phyloP scores from a whole-genome alignment of 2,113 vertebrate genomes.

The Pogona vitticeps region DNA sequence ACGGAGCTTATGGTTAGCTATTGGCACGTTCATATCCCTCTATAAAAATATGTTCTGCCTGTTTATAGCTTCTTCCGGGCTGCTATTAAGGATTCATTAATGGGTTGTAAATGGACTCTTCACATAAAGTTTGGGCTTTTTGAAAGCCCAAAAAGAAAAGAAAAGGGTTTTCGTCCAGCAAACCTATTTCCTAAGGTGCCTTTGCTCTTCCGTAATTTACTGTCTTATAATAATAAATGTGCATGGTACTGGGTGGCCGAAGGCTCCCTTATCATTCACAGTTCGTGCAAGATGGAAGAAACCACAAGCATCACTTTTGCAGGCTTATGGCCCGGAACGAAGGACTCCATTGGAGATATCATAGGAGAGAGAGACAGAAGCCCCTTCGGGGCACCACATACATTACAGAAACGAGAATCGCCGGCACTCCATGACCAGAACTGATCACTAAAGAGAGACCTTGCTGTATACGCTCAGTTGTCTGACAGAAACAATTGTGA shows the following conservation, averaged over 20 bases:
- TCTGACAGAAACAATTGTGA: conserved; percentile 22
- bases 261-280: conserved; percentile 46
- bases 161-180: conserved; percentile 48
- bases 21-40: background rate
- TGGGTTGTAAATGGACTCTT: background rate
- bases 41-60: background rate
- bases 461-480: background rate
- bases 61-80: background rate
- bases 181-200: conserved; percentile 56
- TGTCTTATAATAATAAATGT: conserved; percentile 63
- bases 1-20: background rate
- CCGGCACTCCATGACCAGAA: conserved; percentile 57
- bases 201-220: conserved; percentile 64
- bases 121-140: conserved; percentile 19
- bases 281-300: conserved; percentile 49
- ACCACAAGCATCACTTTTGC: conserved; percentile 48
- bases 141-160: conserved; percentile 11
- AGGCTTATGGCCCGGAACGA: conserved; percentile 49
- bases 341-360: conserved; percentile 51
- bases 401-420: conserved; percentile 58
- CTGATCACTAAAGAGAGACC: conserved; percentile 46
- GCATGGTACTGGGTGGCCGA: conserved; percentile 49
- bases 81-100: conserved; percentile 16
- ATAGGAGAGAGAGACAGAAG: conserved; percentile 61
- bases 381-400: conserved; percentile 61